Evolutionary conservation across 2,888 invertebrate species (phyloP), one percentile per base, ranked within the genome.

Genomic region (Urechis unicinctus): DNA sequence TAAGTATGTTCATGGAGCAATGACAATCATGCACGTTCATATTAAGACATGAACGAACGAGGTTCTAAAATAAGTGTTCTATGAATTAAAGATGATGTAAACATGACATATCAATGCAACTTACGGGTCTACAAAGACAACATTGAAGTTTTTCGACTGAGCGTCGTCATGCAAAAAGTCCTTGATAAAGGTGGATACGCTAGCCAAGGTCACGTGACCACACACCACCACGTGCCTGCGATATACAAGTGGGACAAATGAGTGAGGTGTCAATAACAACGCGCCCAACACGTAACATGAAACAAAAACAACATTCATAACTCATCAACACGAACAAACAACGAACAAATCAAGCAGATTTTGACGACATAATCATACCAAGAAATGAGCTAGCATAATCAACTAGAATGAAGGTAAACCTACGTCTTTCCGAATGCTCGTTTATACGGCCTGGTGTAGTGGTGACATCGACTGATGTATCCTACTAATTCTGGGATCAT

Each of bases 121-220:
- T 53, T 21, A 61, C 61, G 36, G 51, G 50, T 58, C 54, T 1
- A 61, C 43, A 31, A 61, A 58, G 50, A 61, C 61, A 21, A 61
- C 52, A 42, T 61, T 52, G 22, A 51, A 50, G 29, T 58, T 29
- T 2, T 52, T 44, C 4, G 52, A 53, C 3, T 42, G 45, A 1
- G 60, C 28, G 46, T 61, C 60, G 42, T 56, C 51, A 49, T 61
- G 61, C 29, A 60, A 43, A 48, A 97, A 97, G 85, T 97, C 96
- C 86, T 95, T 95, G 79, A 97, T 87, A 84, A 97, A 97, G 85
- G 96, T 95, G 75, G 93, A 93, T 73, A 97, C 96, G 70, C 95
- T 95, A 82, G 96, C 96, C 83, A 94, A 96, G 68, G 96, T 96
- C 83, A 97, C 96, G 83, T 96, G 95, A 74, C 96, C 96, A 83